Percentiles rank a stretch among this genome's conserved stretches.
Conservation (phyloP, 2,113 vertebrate genomes). For the Phylloscopus whistleri region DNA sequence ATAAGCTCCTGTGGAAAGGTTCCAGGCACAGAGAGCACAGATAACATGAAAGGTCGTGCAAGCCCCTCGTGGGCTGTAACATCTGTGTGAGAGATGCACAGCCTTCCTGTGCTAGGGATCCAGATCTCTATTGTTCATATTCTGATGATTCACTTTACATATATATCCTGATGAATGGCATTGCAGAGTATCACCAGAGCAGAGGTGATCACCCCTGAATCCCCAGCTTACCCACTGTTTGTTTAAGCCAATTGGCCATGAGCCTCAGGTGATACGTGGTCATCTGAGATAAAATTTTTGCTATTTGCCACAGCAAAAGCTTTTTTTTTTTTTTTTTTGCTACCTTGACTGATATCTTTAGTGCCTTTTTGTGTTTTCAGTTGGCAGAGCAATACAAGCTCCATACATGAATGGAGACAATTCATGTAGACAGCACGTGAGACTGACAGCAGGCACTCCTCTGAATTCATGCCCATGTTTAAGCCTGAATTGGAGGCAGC, state of each 20-base stretch:
- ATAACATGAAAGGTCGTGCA: conserved; percentile 3
- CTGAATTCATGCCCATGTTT: not conserved
- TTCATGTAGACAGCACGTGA: rapidly evolving
- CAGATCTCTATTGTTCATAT: not conserved
- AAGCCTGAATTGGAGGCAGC: not conserved
- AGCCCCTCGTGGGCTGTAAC: not conserved
- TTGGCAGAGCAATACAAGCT: not conserved
- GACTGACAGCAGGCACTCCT: not conserved
- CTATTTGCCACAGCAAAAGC: not conserved
- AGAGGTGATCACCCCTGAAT: not conserved
- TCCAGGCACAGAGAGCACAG: conserved; percentile 16
- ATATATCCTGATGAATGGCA: not conserved
- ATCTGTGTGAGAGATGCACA: not conserved
- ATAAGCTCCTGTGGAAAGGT: not conserved
- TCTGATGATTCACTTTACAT: not conserved
- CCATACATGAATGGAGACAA: not conserved
- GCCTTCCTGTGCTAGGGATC: not conserved
- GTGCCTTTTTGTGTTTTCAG: not conserved
- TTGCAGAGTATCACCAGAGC: not conserved
- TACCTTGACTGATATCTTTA: not conserved
- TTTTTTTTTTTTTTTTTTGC: not conserved
- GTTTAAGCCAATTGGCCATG: not conserved
- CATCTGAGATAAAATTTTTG: not conserved
- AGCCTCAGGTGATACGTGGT: not conserved
- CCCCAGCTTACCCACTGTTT: not conserved